Evolutionary conservation across 2,888 invertebrate species (phyloP), one percentile per base, ranked within the genome.

Genomic region (Melieria picta): DNA sequence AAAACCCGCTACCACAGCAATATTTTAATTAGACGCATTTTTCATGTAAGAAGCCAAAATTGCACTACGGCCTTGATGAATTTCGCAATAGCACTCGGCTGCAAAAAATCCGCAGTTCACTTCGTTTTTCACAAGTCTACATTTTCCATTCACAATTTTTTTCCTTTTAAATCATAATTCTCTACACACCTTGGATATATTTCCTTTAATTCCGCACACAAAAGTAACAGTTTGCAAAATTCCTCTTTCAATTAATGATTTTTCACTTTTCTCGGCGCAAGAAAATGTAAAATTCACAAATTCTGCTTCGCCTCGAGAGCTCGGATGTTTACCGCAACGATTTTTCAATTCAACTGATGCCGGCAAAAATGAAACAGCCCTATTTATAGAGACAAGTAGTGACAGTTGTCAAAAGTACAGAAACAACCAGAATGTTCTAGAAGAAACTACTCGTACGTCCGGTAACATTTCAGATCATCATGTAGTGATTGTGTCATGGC

Each of bases 381-480:
- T 82, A 79, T 84, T 84, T 85, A 84, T 76, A 70, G 69, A 63
- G 16, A 45, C 56, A 55, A 9, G 43, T 45, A 42, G 30, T 1
- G 1, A 67, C 72, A 75, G 65, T 75, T 62, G 45, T 74, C 76
- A 77, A 78, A 50, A 68, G 75, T 78, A 80, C 73, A 74, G 86
- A 84, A 75, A 46, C 60, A 76, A 78, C 86, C 73, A 76, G 85
- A 83, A 75, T 69, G 55, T 82, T 85, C 85, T 81, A 72, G 83
- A 79, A 74, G 1, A 60, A 75, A 81, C 81, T 76, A 79, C 77
- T 11, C 58, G 11, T 60, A 74, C 74, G 70, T 78, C 78, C 78
- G 77, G 75, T 69, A 72, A n/a, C 71, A 10, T 47, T 70, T 50
- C 66, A 3, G 4, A 42, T 50, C 66, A 78, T 75, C 67, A 74